phyloP scores from a whole-genome alignment of 2,888 invertebrate genomes.

The Nomada goodeniana region DNA sequence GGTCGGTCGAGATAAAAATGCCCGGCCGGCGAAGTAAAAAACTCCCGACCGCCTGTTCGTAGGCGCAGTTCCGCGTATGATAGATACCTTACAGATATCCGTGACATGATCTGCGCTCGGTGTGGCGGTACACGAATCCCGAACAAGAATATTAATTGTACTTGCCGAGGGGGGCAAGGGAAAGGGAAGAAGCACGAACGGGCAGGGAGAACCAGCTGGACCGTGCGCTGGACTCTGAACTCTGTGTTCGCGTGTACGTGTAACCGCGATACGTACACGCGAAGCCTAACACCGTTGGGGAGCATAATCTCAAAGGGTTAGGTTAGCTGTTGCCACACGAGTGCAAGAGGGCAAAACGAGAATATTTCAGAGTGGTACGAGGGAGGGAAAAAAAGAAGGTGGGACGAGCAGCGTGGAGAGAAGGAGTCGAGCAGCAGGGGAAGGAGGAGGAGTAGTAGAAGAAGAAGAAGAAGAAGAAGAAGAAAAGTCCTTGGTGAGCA shows the following conservation, averaged over 20 bases:
- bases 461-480: constrained; percentile 79
- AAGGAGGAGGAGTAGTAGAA: constrained; percentile 58
- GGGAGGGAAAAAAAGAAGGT: constrained; percentile 70
- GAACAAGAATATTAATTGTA: constrained; percentile 81
- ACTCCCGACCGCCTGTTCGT: constrained; percentile 39
- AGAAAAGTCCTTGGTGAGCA: constrained; percentile 83
- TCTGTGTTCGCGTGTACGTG: background rate
- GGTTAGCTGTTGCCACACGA: constrained; percentile 72
- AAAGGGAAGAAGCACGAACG: constrained; percentile 42
- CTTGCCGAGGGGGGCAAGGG: constrained; percentile 61
- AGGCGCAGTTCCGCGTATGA: constrained; percentile 74
- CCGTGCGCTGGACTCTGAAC: constrained; percentile 8
- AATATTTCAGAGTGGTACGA: constrained; percentile 75
- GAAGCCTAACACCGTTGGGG: constrained; percentile 53
- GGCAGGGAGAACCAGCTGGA: constrained; percentile 36
- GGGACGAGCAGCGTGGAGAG: constrained; percentile 44
- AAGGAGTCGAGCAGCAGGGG: constrained; percentile 49
- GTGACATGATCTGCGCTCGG: constrained; percentile 74
- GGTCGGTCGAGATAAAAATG: constrained; percentile 56
- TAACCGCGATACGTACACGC: constrained; percentile 20
- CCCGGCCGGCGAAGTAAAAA: constrained; percentile 34
- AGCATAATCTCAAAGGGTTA: constrained; percentile 79
- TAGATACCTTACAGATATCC: constrained; percentile 75
- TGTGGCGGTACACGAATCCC: constrained; percentile 75
- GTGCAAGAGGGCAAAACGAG: constrained; percentile 74